Base-by-base conservation (phyloP, 2,797 vertebrate species). In the Schizothorax lantsangensis region DNA sequence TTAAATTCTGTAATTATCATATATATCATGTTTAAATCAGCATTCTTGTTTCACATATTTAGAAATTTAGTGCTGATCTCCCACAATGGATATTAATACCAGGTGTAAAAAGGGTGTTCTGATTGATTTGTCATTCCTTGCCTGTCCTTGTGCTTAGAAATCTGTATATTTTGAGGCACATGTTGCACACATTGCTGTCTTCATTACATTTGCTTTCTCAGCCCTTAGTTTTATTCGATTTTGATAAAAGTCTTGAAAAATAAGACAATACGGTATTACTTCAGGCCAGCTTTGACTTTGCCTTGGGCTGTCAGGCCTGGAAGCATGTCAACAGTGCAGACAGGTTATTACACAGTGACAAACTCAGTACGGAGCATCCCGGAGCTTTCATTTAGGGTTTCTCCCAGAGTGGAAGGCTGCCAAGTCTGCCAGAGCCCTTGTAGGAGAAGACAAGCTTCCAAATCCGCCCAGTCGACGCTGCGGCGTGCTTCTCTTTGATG, bases 291-390 rank as follows among this genome's bases (percentile, higher is more conserved):
- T 86, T 45, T 38, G 88, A 89, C 79, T 77, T 85, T 84, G 81
- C 78, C 72, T 83, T 71, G 68, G 47, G 86, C 88, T 88, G 89
- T 89, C 88, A 89, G 84, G 78, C 81, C 87, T 89, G 68, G 88
- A 88, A 91, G 74, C 79, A 91, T 83, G 89, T 90, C 84, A 86
- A 81, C 47, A 72, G 33, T 69, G 54, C 69, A 89, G 90, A 90
- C 92, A 90, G 91, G 91, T 90, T 91, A 91, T 92, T 91, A 91
- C 87, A 80, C 84, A 71, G 89, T 90, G 90, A 91, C 91, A 90
- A 90, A 88, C 89, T 88, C 84, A 2, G 86, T 88, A 91, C 88
- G 88, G 81, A 88, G 88, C 88, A 87, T 89, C 90, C 87, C 78
- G 72, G 82, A 66, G 87, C 88, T 87, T 90, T 89, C 88, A 89